phyloP scores from a whole-genome alignment of 1,140 invertebrate genomes.

The Papilio glaucus region DNA sequence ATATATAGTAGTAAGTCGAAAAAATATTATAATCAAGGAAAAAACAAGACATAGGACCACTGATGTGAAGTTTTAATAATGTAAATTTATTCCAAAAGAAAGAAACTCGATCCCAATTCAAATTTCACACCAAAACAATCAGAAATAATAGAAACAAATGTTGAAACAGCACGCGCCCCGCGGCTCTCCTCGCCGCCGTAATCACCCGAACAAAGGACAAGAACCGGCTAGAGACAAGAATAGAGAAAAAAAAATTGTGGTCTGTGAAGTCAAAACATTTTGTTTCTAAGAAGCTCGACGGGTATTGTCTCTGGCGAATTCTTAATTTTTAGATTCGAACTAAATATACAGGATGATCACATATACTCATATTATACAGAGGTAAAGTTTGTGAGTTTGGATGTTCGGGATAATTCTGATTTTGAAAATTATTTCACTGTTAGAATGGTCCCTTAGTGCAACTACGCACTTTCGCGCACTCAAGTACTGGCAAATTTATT shows the following conservation, averaged over 20 bases:
- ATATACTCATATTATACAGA: too few species aligned
- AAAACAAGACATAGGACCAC: background rate
- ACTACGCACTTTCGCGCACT: too few species aligned
- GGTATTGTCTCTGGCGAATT: conserved; percentile 60
- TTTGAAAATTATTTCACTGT: too few species aligned
- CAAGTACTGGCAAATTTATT: too few species aligned
- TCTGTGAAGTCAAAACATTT: conserved; percentile 61
- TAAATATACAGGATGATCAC: conserved; percentile 46
- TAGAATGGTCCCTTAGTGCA: too few species aligned
- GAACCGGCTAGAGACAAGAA: conserved; percentile 36
- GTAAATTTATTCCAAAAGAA: conserved; percentile 16
- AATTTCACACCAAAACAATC: conserved; percentile 43
- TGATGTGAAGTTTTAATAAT: background rate
- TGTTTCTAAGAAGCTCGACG: conserved; percentile 61
- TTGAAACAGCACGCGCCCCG: conserved; percentile 39
- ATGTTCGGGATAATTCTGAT: too few species aligned
- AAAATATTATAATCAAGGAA: too few species aligned
- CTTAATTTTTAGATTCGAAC: conserved; percentile 50
- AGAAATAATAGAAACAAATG: conserved; percentile 40
- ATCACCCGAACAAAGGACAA: conserved; percentile 53
- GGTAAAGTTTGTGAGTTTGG: too few species aligned
- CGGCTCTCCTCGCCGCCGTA: conserved; percentile 42
- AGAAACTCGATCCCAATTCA: conserved; percentile 39
- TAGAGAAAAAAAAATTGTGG: conserved; percentile 53
- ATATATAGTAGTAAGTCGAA: too few species aligned